Base-by-base conservation (phyloP, 23 tunicate genomes). In the Ciona savignyi region DNA sequence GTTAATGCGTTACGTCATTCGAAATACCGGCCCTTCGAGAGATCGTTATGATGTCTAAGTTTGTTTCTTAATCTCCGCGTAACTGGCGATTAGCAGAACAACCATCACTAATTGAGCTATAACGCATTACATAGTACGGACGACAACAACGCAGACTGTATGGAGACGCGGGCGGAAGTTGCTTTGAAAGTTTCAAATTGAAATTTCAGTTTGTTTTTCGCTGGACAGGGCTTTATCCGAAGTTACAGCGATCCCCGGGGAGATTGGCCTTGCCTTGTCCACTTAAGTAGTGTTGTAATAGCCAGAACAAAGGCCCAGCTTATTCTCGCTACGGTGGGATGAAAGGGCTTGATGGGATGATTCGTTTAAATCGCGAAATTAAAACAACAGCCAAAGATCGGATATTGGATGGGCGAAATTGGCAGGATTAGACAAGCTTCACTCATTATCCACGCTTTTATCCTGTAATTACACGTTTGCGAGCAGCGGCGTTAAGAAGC, bases 181-280 rank as follows among this genome's bases (percentile, higher is more conserved):
- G 56, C 56, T 42, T 42, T 42, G 56, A n/a, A n/a, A n/a, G n/a
- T n/a, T n/a, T n/a, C n/a, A n/a, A n/a, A n/a, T n/a, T n/a, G n/a
- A 42, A 42, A 42, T 42, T 42, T 42, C 56, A 9, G 56, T 15
- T 15, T 9, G 56, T 42, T 42, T 15, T 9, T 6, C 56, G 15
- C 11, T 42, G 56, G 56, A 42, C 56, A 42, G 56, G 56, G 56
- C 15, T 42, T 42, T 42, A 42, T 42, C 56, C 56, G 56, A 9
- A 9, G 56, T 42, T 42, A 9, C 56, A 15, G 56, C 56, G 15
- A 6, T 6, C 56, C 15, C 56, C 9, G 15, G 56, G 56, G 56
- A 42, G 56, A 42, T 42, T 42, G 56, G 56, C 56, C 56, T 42
- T 42, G 56, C 56, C 56, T 42, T 42, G 56, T 42, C 56, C 56